Conservation (phyloP, 2,888 invertebrate species). For the Cremastobaeus sp. region DNA sequence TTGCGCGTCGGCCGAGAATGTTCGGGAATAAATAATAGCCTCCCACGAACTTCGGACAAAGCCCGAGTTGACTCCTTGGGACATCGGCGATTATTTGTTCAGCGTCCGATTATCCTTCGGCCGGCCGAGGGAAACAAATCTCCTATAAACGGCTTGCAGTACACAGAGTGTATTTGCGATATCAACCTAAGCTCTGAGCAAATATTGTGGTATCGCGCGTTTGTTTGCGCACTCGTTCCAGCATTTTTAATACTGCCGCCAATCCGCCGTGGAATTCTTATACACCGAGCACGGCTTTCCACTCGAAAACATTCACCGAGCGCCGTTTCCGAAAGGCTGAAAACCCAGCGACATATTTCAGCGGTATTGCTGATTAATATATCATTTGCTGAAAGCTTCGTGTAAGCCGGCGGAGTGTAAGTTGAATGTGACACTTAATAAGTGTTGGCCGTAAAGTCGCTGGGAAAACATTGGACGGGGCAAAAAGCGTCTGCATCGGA, state of each 20-base stretch:
- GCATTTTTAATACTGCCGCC: too few relatives aligned
- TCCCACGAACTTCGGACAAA: slow-evolving; percentile 7
- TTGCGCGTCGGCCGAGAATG: not conserved
- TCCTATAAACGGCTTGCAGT: slow-evolving; percentile 17
- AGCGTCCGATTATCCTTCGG: slow-evolving; percentile 21
- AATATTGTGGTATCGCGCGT: slow-evolving; percentile 19
- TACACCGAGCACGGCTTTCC: too few relatives aligned
- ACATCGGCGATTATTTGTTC: slow-evolving; percentile 26
- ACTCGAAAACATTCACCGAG: too few relatives aligned
- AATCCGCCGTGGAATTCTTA: too few relatives aligned
- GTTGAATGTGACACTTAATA: slow-evolving; percentile 28
- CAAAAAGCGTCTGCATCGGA: slow-evolving; percentile 21
- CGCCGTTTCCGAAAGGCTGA: too few relatives aligned
- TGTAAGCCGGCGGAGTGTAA: too few relatives aligned
- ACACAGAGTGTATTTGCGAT: slow-evolving; percentile 7
- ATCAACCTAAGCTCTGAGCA: slow-evolving; percentile 24
- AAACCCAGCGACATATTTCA: too few relatives aligned
- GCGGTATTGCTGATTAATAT: too few relatives aligned
- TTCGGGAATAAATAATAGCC: too few relatives aligned
- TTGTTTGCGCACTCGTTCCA: not conserved
- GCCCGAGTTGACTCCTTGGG: slow-evolving; percentile 4
- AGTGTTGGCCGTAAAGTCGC: slow-evolving; percentile 22
- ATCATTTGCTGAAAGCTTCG: too few relatives aligned
- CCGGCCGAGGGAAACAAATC: slow-evolving; percentile 21
- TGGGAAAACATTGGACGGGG: slow-evolving; percentile 19